Base-by-base conservation (phyloP, 1,140 invertebrate genomes). In the Battus philenor region DNA sequence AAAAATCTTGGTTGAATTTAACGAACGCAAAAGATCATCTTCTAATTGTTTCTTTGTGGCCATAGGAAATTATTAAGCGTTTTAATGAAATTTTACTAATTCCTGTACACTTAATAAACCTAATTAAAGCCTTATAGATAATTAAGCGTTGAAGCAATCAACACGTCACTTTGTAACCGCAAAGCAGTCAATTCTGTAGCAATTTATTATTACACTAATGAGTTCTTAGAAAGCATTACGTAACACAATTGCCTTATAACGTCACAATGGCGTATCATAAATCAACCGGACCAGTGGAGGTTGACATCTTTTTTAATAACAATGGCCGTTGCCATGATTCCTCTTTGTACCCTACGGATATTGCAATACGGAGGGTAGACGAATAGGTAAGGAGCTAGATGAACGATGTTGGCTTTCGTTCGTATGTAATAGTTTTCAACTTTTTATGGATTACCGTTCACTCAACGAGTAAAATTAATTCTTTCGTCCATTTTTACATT, bases 251-350 rank as follows among this genome's bases (percentile, higher is more conserved):
- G 60, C 60, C 67, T 71, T 74, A 74, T 74, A 48, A 52, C 46
- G 17, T 44, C 59, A 55, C 65, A 64, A 63, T 60, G 47, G 60
- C 43, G 22, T 30, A 27, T 49, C 56, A 69, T 74, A 71, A 74
- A 74, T 74, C 68, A 74, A 59, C 51, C 44, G 36, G 24, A 29
- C 46, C 41, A 53, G 63, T 58, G 56, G 31, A 58, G 56, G 62
- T 74, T 69, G 70, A 71, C 68, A 61, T 71, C 70, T 74, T 74
- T 67, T 74, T 73, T 72, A 73, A 65, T 70, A 68, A 73, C 69
- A 69, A 69, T 61, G 47, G 47, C 24, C 51, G 27, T 30, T 27
- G 44, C 47, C 16, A 54, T 51, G 47, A n/a, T n/a, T 45, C 41
- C 38, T 52, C 36, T 57, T 60, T 60, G 54, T 59, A 44, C 29